Base-by-base conservation (phyloP, 2,888 invertebrate species). In the Subacronicta megacephala region DNA sequence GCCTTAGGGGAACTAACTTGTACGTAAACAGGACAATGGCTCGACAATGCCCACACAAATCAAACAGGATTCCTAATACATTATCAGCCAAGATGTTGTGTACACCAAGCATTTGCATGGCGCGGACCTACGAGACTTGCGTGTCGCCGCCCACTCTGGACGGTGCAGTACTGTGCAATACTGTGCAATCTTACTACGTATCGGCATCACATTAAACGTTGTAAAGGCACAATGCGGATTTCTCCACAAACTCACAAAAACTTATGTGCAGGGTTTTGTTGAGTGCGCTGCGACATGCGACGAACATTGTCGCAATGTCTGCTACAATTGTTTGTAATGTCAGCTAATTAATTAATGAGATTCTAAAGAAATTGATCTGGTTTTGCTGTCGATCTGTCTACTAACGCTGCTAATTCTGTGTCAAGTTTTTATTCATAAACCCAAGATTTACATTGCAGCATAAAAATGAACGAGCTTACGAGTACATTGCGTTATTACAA, bases 31-130 rank as follows among this genome's bases (percentile, higher is more conserved):
- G 73, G 78, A 77, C 80, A 80, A 82, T 82, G 75, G 67, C 79
- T 78, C 78, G 77, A 89, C 87, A 90, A 89, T 90, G 87, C 90
- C 90, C 88, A 92, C 92, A 91, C 91, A 91, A 89, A 90, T 89
- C 92, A 89, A 89, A 88, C 90, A 88, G 89, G 87, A 90, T 88
- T 88, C 88, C 87, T 78, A 88, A 87, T 87, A 84, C 87, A 88
- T 84, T 89, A 87, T 89, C 89, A 81, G 80, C 75, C 84, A 81
- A 81, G 80, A 74, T 72, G 83, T 76, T 83, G 80, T 84, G 83
- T 86, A 84, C 84, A 80, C 81, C 81, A 83, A 86, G 86, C 86
- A 91, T 92, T 92, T 89, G 92, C 91, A 90, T 92, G 85, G 83
- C 76, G 78, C 82, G 57, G 71, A 75, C 85, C 79, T 79, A 83